Evolutionary conservation across 2,113 vertebrate genomes (phyloP), one percentile per base, ranked within the genome.

Genomic region (Labrus mixtus): DNA sequence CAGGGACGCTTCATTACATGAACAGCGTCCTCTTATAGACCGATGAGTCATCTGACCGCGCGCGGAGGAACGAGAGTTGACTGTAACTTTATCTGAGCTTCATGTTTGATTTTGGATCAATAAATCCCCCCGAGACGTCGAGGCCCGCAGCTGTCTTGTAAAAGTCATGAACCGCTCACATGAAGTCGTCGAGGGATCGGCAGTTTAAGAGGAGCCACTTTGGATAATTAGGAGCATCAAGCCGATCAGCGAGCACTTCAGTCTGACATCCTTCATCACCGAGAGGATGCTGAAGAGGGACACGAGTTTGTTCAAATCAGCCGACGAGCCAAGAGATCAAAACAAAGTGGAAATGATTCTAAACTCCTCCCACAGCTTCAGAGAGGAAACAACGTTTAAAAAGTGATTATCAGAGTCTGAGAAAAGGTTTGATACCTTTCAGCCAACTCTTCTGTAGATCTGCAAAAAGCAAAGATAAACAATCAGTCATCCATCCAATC

Each of bases 181-280:
- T 67, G 3, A 54, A 41, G 72, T 37, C 10, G 10, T 59, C 15
- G 22, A 55, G 22, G 6, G 37, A 45, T 37, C 46, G 43, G 78
- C 48, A 20, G 20, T 58, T 54, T 45, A 39, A 39, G 37, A n/a
- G 0, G 51, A 45, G 25, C 33, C 65, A 58, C 77, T 71, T 53
- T 1, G 29, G 17, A 58, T 70, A 80, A 78, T 78, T 33, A 71
- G 84, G 65, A 64, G 66, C 68, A 23, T 19, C 6, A 0, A 51
- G 45, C 63, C 72, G 66, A 73, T 73, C 63, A 73, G 58, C 5
- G 55, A 46, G n/a, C 72, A 17, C 56, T 57, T 10, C 46, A 43
- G 41, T 36, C 0, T 29, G 51, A 22, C 51, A 43, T 1, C 17
- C 63, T 79, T 61, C 62, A 73, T 57, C 78, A 53, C 9, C 8